These are phyloP conservation scores for Rutilus rutilus DNA, from an alignment of 2,113 vertebrate genomes.

Conservation along the genomic window DNA sequence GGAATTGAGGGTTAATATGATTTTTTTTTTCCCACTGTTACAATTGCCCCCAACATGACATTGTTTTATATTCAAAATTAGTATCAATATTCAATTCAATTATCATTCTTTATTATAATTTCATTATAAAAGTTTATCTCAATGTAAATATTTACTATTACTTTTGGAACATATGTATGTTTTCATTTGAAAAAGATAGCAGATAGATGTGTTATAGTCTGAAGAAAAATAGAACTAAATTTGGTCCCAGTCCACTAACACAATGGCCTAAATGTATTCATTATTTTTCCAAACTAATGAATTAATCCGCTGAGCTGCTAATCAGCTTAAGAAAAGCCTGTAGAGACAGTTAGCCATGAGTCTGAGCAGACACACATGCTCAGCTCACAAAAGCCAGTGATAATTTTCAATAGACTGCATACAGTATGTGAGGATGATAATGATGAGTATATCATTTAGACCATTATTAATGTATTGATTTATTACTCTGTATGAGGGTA, in stretches of 20 bases:
- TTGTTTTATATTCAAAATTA: too few species aligned
- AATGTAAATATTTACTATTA: neutral
- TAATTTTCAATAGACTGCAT: neutral
- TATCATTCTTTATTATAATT: too few species aligned
- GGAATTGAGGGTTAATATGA: too few species aligned
- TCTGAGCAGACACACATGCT: constrained; percentile 12
- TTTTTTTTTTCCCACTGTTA: too few species aligned
- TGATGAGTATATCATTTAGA: neutral
- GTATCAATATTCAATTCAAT: too few species aligned
- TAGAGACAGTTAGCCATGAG: neutral
- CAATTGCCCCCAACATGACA: too few species aligned
- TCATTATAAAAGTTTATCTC: neutral
- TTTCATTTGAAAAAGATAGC: neutral
- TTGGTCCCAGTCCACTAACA: neutral
- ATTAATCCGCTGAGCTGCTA: constrained; percentile 9
- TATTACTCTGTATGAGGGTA: neutral
- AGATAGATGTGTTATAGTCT: neutral
- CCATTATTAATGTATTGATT: neutral
- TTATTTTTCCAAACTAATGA: constrained; percentile 21
- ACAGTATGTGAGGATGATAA: neutral
- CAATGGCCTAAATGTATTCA: constrained; percentile 11
- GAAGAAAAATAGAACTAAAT: neutral
- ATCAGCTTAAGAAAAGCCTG: neutral
- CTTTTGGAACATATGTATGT: neutral
- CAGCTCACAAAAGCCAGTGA: neutral